Evolutionary conservation across 2,113 vertebrate species (phyloP).

Genomic region (Otocyon megalotis): DNA sequence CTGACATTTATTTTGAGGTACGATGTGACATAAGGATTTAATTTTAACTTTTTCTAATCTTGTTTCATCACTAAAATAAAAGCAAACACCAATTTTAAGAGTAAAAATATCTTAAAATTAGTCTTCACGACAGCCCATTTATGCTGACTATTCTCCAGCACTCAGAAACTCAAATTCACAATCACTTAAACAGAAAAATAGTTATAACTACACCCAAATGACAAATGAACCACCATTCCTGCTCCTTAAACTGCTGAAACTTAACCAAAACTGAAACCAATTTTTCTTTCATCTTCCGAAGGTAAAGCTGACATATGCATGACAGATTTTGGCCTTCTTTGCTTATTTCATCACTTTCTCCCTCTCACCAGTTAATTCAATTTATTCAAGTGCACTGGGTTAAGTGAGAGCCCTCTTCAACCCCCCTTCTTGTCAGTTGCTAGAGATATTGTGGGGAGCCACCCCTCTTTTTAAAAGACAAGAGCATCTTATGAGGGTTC

Average conservation of each 20-base stretch:
- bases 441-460: background rate
- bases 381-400: background rate
- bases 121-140: constrained; percentile 1
- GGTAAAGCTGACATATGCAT: background rate
- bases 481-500: background rate
- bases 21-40: constrained; percentile 37
- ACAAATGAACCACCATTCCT: background rate
- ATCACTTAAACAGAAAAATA: background rate
- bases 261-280: background rate
- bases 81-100: constrained; percentile 47
- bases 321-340: background rate
- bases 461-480: background rate
- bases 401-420: background rate
- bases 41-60: constrained; percentile 57
- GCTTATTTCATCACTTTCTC: background rate
- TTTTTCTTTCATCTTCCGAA: background rate
- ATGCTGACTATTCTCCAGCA: background rate
- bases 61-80: constrained; percentile 54
- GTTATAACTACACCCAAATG: constrained; percentile 39
- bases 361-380: background rate
- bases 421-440: background rate
- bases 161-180: constrained; percentile 23
- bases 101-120: constrained; percentile 54
- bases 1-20: constrained; percentile 35
- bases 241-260: background rate